Base-by-base conservation (phyloP, 2,113 vertebrate species). In the Erythrocercus mccallii region DNA sequence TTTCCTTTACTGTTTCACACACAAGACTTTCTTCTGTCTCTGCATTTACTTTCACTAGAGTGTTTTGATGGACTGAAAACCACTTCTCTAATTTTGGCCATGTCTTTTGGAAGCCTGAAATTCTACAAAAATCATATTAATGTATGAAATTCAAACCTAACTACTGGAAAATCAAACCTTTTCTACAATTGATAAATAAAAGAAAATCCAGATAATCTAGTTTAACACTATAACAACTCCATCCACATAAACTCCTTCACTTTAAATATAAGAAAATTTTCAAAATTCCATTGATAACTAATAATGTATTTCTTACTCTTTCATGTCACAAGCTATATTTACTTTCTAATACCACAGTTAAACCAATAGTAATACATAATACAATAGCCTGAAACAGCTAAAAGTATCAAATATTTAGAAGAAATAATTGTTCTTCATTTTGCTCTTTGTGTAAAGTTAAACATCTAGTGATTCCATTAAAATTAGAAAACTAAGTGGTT, bases 71-170 rank as follows among this genome's bases (percentile, higher is more conserved):
- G 38, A 82, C 91, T 82, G 97, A 98, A 97, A 98, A 99, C 99
- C 99, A 99, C n/a, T 97, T 92, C 91, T 99, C 98, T 69, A 99
- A 96, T 71, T 96, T 90, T 57, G 98, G 96, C 99, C 99, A 99
- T 6, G 96, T 97, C 16, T 99, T 98, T 53, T 98, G 97, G 95
- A 99, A 99, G 31, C 97, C 95, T 80, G 94, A 66, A 86, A 99
- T 97, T 95, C 99, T 99, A 78, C 3, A 91, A 97, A 94, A 97
- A 92, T 35, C 9, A 64, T 81, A 87, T 90, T 50, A 76, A 58
- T 44, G 10, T 48, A 70, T 74, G 51, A 66, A 54, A 81, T 38
- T 66, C 58, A 72, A 73, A 57, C 24, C 7, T 65, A 89, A 78
- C 2, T 54, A 69, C 17, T 11, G 10, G 20, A 82, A 92, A 92